Conservation (phyloP, 2,797 vertebrate genomes). For the Catostomus latipinnis region DNA sequence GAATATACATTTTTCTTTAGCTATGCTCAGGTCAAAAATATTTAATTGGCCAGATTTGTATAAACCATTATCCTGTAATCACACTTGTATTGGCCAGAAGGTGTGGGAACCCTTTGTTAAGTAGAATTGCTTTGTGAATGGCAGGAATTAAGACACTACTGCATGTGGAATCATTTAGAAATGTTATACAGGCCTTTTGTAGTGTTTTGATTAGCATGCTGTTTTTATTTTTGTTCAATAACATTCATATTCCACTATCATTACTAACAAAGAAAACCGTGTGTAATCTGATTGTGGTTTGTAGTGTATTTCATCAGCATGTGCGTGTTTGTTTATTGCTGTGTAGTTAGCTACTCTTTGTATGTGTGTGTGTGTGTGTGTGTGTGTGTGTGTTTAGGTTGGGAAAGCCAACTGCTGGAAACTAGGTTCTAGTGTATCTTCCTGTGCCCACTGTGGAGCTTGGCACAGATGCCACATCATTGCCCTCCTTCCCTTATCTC, state of each 20-base stretch:
- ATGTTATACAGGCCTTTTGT: background rate
- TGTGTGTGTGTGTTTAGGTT: constrained; percentile 76
- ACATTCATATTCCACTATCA: constrained; percentile 5
- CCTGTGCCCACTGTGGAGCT: constrained; percentile 89
- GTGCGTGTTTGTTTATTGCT: background rate
- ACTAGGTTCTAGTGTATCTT: constrained; percentile 94
- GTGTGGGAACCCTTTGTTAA: background rate
- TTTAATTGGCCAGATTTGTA: background rate
- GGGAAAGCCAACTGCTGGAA: constrained; percentile 96
- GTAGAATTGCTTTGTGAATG: background rate
- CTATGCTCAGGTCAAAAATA: background rate
- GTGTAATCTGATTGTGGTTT: constrained; percentile 12
- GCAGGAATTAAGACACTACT: background rate
- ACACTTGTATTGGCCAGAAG: background rate
- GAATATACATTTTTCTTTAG: background rate
- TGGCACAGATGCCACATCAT: constrained; percentile 78
- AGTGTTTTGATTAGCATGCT: constrained; percentile 15
- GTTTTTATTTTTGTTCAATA: constrained; percentile 22
- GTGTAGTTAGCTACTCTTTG: constrained; percentile 3
- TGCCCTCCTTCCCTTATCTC: constrained; percentile 83
- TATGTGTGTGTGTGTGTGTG: constrained; percentile 8
- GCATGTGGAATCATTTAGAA: constrained; percentile 19
- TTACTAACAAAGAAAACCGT: background rate
- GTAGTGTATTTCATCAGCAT: background rate
- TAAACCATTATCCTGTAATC: background rate